Evolutionary conservation across 53 echinoderm and acorn worm genomes (phyloP).

Genomic region (Antedon mediterranea): DNA sequence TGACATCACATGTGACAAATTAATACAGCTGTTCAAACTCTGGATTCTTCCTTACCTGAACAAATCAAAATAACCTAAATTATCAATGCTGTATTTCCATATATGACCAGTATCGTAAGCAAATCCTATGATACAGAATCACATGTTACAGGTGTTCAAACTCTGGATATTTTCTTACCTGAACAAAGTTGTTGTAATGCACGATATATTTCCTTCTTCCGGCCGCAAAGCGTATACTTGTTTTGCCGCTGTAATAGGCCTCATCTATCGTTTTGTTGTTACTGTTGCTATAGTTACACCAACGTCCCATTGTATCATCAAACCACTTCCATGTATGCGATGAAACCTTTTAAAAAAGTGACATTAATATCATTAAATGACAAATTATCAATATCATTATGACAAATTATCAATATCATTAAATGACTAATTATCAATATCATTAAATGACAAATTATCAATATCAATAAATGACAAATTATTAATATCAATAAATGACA

Average conservation of each 20-base stretch:
- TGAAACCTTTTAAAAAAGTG: slow-evolving; percentile 24
- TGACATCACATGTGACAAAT: too few species aligned
- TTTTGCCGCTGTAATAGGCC: slow-evolving; percentile 89
- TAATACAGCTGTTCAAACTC: too few species aligned
- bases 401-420: too few species aligned
- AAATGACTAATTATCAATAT: not conserved
- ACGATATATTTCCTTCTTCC: slow-evolving; percentile 83
- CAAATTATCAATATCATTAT: too few species aligned
- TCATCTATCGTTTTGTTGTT: slow-evolving; percentile 99
- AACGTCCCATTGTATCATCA: slow-evolving; percentile 79
- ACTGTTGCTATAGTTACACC: slow-evolving; percentile 79
- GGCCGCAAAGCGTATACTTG: slow-evolving; percentile 82
- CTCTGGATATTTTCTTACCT: slow-evolving; percentile 37
- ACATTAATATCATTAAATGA: not conserved
- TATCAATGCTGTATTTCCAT: too few species aligned
- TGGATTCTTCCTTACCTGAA: too few species aligned
- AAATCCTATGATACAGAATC: not conserved
- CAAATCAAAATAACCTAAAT: not conserved
- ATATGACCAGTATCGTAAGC: too few species aligned
- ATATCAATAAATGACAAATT: too few species aligned
- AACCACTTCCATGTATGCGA: slow-evolving; percentile 99
- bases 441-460: not conserved
- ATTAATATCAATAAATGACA: too few species aligned
- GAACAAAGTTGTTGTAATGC: slow-evolving; percentile 88
- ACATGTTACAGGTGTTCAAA: too few species aligned